These are phyloP conservation scores for Tonatia bakeri DNA, from an alignment of 2,113 vertebrate genomes.

Conservation along the genomic window DNA sequence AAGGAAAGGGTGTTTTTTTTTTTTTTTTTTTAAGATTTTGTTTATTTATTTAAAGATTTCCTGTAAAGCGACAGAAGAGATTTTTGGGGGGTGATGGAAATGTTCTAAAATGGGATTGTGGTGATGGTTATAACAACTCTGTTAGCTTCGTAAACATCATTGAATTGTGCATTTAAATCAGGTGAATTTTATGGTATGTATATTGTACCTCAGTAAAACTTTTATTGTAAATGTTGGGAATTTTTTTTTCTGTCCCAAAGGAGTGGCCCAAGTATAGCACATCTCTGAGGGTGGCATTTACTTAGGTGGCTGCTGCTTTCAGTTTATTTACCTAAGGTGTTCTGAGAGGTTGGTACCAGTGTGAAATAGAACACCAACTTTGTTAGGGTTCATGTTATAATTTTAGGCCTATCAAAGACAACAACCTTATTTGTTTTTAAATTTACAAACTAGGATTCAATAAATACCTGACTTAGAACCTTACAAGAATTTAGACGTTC, in stretches of 20 bases:
- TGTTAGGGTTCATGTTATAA: not conserved
- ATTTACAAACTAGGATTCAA: not conserved
- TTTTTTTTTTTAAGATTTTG: too few species aligned
- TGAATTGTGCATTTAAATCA: not conserved
- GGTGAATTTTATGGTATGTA: not conserved
- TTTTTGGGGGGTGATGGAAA: not conserved
- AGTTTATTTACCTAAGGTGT: not conserved
- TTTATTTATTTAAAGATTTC: too few species aligned
- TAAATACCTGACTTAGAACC: not conserved
- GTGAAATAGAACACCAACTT: not conserved
- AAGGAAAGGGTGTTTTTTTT: too few species aligned
- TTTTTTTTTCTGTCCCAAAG: not conserved
- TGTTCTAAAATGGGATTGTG: not conserved
- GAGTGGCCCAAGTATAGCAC: not conserved
- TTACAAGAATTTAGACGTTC: not conserved
- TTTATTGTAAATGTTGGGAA: too few species aligned
- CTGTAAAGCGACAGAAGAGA: not conserved
- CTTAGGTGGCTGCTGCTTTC: not conserved
- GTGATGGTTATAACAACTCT: not conserved
- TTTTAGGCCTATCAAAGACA: not conserved
- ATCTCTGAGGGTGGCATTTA: not conserved
- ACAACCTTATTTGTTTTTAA: not conserved
- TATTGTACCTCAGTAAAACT: not conserved
- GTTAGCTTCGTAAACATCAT: not conserved
- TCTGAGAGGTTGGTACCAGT: not conserved